A percentile compares a stretch with the other conserved stretches of the same genome.
Evolutionary conservation across 2,113 vertebrate species (phyloP).

Genomic region (Meleagris gallopavo): DNA sequence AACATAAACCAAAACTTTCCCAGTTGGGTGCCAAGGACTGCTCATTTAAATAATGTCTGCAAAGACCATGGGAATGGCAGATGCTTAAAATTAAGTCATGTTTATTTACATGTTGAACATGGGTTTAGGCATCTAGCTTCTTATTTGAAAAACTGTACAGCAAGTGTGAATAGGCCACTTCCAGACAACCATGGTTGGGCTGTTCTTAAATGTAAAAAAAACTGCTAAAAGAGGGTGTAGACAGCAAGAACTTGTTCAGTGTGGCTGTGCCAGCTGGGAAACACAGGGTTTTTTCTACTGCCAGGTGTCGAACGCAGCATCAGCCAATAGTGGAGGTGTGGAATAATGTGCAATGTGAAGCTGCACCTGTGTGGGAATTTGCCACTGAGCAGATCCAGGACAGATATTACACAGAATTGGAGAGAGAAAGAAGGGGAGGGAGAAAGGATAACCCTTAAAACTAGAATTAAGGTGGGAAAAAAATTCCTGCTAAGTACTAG

Average conservation of each 20-base stretch:
- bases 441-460: neutral
- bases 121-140: constrained; percentile 23
- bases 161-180: constrained; percentile 25
- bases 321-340: neutral
- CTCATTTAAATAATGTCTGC: neutral
- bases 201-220: constrained; percentile 21
- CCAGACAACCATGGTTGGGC: neutral
- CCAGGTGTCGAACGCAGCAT: neutral
- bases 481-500: neutral
- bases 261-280: rapidly evolving
- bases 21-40: neutral
- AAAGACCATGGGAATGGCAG: constrained; percentile 20
- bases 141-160: constrained; percentile 8
- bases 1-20: constrained; percentile 9
- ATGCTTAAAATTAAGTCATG: constrained; percentile 27
- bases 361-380: neutral
- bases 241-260: neutral
- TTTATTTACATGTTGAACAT: constrained; percentile 47
- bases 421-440: neutral
- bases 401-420: neutral
- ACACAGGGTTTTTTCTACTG: neutral
- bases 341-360: neutral
- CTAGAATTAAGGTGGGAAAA: neutral
- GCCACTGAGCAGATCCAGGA: neutral
- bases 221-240: neutral